Evolutionary conservation across 92 coral and sea anemone genomes (phyloP), one percentile per base, ranked within the genome.

Genomic region (Porites cylindrica): DNA sequence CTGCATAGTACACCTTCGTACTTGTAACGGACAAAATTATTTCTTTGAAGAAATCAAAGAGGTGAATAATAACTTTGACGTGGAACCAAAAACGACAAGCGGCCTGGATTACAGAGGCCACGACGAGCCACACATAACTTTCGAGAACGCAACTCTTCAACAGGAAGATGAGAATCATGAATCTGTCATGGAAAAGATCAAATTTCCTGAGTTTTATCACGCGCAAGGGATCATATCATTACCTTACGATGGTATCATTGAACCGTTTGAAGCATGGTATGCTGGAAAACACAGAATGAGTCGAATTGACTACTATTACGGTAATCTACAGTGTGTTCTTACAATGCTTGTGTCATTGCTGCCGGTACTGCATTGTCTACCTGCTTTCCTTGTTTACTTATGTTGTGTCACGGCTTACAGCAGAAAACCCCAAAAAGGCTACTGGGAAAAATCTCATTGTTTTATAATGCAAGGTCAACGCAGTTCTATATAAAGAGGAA

Each of bases 251-350:
- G 94, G 88, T 9, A 91, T 96, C 60, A 91, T 93, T 21, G 99
- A 96, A 67, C 99, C 99, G 6, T 96, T 96, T 65, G 96, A 96
- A 82, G 95, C 96, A 14, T 96, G 99, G 99, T 96, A 89, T 67
- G 94, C 95, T 13, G 95, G 93, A 11, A 86, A 72, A 20, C 85
- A 91, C 66, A 91, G 91, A 71, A 96, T 95, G 98, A 96, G 99
- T 88, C 94, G 99, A 29, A 96, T 96, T 32, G 98, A 96, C 74
- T 96, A 96, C 62, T 96, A 96, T 82, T 95, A 96, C 82, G 99
- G 99, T 96, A 64, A 93, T 91, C 76, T 12, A 66, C 3, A 9
- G 32, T 23, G 23, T 66, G 16, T 61, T 26, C 11, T 61, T 61
- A 16, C 10, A 38, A 38, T 38, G 47, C 5, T 38, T 38, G 47